phyloP scores from a whole-genome alignment of 2,797 vertebrate species.

The Protonibea diacanthus region DNA sequence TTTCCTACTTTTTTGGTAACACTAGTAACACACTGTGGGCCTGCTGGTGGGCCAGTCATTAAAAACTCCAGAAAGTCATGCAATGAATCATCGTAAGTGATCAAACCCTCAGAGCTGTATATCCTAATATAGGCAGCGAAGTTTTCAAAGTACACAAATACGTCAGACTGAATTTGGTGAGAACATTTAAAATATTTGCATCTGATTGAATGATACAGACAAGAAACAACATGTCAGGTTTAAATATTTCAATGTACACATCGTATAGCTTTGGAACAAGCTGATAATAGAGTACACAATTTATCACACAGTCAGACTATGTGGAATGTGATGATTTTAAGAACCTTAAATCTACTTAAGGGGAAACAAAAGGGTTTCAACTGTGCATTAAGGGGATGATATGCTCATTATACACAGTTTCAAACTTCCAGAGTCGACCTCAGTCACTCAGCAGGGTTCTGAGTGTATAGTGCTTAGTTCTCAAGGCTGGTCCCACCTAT shows the following conservation, averaged over 20 bases:
- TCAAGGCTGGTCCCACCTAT: slow-evolving; percentile 69
- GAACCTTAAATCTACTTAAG: not conserved
- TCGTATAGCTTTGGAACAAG: slow-evolving; percentile 2
- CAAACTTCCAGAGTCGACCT: slow-evolving; percentile 30
- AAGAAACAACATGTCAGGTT: not conserved
- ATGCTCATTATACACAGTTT: slow-evolving; percentile 31
- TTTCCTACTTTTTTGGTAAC: not conserved
- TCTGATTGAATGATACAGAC: slow-evolving; percentile 2
- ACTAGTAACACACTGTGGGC: not conserved
- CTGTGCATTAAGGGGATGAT: slow-evolving; percentile 15
- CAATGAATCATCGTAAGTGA: not conserved
- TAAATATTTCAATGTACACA: not conserved
- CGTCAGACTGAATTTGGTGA: not conserved
- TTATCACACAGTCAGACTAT: not conserved
- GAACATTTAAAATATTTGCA: not conserved
- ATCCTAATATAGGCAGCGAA: not conserved
- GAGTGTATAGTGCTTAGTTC: slow-evolving; percentile 40
- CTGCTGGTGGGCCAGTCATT: not conserved
- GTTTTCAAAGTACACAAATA: not conserved
- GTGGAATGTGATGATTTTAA: slow-evolving; percentile 15
- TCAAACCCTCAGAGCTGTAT: slow-evolving; percentile 1
- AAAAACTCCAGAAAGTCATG: not conserved
- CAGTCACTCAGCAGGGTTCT: slow-evolving; percentile 48
- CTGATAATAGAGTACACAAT: not conserved
- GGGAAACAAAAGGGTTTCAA: slow-evolving; percentile 17